Evolutionary conservation across 2,888 invertebrate species (phyloP), one percentile per base, ranked within the genome.

Genomic region (Eremobia ochroleuca): DNA sequence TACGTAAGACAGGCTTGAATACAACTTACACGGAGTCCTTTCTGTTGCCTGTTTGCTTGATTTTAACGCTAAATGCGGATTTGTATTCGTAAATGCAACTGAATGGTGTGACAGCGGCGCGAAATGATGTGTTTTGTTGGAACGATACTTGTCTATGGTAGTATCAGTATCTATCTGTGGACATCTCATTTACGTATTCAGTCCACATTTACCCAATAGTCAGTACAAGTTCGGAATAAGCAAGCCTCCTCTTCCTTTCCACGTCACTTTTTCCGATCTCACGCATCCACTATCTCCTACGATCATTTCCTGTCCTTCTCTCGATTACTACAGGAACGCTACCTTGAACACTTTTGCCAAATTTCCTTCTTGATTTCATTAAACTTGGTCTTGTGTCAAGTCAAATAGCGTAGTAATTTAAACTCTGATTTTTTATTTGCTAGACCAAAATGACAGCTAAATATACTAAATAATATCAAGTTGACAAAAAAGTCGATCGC

Each of bases 1-100:
- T 85, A 86, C 85, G 76, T 82, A 73, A 84, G 66, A 72, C 65
- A 70, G 64, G 76, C 77, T 79, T 69, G 76, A 74, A 87, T 80
- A 69, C 81, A 85, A 72, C 70, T 78, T 68, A 82, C 76, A 77
- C 67, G 34, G 66, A 73, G 77, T 79, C 81, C 81, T 88, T 80
- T 81, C 77, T 75, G 75, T 72, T 79, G 61, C 75, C 59, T 64
- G 61, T 78, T 78, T 77, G 82, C 74, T 85, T 76, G 71, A 70
- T 79, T 83, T 77, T 43, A 78, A 77, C 43, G 52, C 59, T 62
- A 75, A 73, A 79, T 59, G 31, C 43, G 64, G 66, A 49, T 77
- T 83, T 55, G 68, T 81, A 21, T 81, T 87, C 46, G 86, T 73
- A 75, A 81, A 79, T 73, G 66, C 73, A 59, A 72, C 37, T 68